These are phyloP conservation scores for Antitype chi DNA, from an alignment of 2,888 invertebrate species.

Conservation along the genomic window DNA sequence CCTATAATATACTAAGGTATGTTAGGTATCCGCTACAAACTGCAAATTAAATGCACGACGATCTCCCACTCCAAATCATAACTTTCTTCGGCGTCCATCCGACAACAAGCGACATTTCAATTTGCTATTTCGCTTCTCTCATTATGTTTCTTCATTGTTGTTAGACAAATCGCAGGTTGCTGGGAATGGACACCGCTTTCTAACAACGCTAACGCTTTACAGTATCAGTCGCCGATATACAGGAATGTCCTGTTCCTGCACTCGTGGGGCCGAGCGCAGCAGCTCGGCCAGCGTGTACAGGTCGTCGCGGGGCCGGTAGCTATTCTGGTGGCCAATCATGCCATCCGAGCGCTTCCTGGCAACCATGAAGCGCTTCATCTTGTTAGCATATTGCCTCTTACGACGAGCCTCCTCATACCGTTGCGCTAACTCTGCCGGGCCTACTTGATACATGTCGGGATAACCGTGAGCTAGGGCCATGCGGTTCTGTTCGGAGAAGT, in stretches of 20 bases:
- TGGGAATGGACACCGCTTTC: slow-evolving; percentile 72
- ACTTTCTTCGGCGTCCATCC: slow-evolving; percentile 72
- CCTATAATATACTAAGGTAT: slow-evolving; percentile 74
- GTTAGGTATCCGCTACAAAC: slow-evolving; percentile 84
- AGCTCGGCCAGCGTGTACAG: slow-evolving; percentile 91
- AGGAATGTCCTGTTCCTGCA: slow-evolving; percentile 90
- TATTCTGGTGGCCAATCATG: slow-evolving; percentile 82
- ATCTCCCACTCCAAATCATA: slow-evolving; percentile 79
- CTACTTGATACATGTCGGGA: slow-evolving; percentile 86
- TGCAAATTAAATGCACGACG: slow-evolving; percentile 87
- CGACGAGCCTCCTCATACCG: slow-evolving; percentile 87
- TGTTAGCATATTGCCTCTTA: slow-evolving; percentile 87
- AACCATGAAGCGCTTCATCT: slow-evolving; percentile 92
- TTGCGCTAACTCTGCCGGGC: slow-evolving; percentile 85
- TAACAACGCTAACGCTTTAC: slow-evolving; percentile 78
- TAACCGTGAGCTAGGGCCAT: slow-evolving; percentile 83
- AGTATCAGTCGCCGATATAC: slow-evolving; percentile 91
- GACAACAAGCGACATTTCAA: slow-evolving; percentile 64
- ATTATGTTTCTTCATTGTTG: slow-evolving; percentile 39
- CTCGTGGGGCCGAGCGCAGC: slow-evolving; percentile 88
- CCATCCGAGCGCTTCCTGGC: slow-evolving; percentile 89
- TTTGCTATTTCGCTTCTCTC: slow-evolving; percentile 39
- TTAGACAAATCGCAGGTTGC: slow-evolving; percentile 62
- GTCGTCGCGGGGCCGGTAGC: slow-evolving; percentile 89
- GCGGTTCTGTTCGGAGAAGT: slow-evolving; percentile 88